phyloP scores from a whole-genome alignment of 2,113 vertebrate genomes.

The Suncus etruscus region DNA sequence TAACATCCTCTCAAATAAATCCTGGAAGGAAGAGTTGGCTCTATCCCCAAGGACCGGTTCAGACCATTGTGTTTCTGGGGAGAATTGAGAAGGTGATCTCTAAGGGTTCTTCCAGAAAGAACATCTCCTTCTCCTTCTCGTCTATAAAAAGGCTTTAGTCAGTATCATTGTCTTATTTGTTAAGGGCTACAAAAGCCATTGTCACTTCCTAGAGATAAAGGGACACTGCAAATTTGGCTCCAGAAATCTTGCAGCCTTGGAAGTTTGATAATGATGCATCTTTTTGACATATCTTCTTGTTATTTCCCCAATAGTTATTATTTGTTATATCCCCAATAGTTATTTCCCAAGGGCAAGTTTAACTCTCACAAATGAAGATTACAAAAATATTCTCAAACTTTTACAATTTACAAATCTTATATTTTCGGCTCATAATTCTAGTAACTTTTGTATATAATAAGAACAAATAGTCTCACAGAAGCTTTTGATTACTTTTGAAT shows the following conservation, averaged over 20 bases:
- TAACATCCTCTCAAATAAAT: neutral
- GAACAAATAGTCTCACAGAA: slow-evolving; percentile 54
- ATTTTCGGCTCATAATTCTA: slow-evolving; percentile 53
- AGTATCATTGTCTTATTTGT: neutral
- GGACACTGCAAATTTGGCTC: neutral
- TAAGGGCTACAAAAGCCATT: neutral
- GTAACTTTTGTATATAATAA: slow-evolving; percentile 58
- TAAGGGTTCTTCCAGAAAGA: neutral
- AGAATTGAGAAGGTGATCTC: neutral
- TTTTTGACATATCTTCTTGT: neutral
- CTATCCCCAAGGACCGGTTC: neutral
- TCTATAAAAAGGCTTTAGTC: neutral
- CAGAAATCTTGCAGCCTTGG: neutral
- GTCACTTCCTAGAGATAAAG: neutral
- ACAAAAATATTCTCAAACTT: slow-evolving; percentile 62
- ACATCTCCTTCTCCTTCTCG: neutral
- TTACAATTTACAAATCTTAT: slow-evolving; percentile 40
- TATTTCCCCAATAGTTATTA: no score
- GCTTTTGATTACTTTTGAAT: slow-evolving; percentile 70
- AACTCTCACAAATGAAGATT: neutral
- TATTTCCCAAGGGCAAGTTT: neutral
- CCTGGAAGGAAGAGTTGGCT: neutral
- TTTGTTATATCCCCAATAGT: no score
- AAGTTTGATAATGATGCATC: neutral
- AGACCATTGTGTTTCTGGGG: neutral